Base-by-base conservation (phyloP, 2,113 vertebrate genomes). In the Neodon shergylaensis region DNA sequence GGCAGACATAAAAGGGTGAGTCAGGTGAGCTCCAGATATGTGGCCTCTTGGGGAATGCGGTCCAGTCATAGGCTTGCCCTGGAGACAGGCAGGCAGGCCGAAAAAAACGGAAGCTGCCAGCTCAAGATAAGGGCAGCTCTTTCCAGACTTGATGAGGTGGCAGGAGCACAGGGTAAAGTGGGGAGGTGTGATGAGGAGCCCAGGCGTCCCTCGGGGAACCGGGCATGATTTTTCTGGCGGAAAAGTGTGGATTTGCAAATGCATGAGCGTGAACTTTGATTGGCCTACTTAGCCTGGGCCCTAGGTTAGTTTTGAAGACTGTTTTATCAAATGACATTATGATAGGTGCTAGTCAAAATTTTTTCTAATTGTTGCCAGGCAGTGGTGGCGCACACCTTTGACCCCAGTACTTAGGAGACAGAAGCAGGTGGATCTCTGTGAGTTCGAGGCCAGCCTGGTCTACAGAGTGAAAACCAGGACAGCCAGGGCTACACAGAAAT, bases 141-240 rank as follows among this genome's bases (percentile, higher is more conserved):
- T 87, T 42, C 7, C 39, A 44, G 77, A 44, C 63, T 33, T 65
- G 77, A 5, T 24, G 11, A 31, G 19, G 26, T 3, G 0, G 5
- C 0, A 2, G 44, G 24, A 2, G 2, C 3, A 10, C 52, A 1
- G 8, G 54, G 28, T 0, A 1, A n/a, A 28, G 31, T 0, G 2
- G 44, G 7, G 8, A 16, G 21, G 11, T 0, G 0, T 31, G n/a
- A 49, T 68, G 16, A 3, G 83, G 49, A 39, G 42, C 58, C n/a
- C 39, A 0, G 39, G 47, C 14, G 0, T 31, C 19, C 84, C 11
- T 33, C 61, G 8, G 1, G 73, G 12, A 42, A 58, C 74, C 68
- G 7, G 61, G 61, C 17, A 33, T 42, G 33, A 19, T 63, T 77
- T 54, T 83, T 81, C 61, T 58, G 68, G 28, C 81, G 16, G 78